Evolutionary conservation across 2,113 vertebrate species (phyloP).

Genomic region (Brienomyrus brachyistius): DNA sequence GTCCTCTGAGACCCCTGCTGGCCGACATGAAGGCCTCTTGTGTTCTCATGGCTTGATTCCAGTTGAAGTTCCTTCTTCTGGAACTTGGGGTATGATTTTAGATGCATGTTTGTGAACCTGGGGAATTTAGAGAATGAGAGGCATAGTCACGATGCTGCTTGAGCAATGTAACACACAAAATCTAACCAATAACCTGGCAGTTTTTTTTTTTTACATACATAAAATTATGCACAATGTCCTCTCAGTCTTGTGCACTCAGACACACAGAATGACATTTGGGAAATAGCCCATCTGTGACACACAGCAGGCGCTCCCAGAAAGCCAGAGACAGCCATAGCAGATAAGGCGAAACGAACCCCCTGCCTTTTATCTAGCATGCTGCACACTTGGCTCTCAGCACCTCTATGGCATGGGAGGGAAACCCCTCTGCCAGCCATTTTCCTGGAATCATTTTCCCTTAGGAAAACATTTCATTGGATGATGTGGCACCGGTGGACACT

Average conservation of each 20-base stretch:
- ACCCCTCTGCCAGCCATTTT: not conserved
- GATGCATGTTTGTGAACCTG: slow-evolving; percentile 81
- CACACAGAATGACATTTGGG: not conserved
- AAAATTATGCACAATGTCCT: slow-evolving; percentile 10
- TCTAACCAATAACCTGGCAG: not conserved
- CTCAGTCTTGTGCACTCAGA: not conserved
- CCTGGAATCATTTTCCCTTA: not conserved
- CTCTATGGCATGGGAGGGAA: not conserved
- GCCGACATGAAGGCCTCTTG: slow-evolving; percentile 45
- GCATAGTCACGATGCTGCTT: not conserved
- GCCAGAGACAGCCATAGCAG: not conserved
- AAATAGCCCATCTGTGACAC: not conserved
- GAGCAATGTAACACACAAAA: not conserved
- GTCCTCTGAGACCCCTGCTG: slow-evolving; percentile 52
- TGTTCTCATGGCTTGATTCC: slow-evolving; percentile 51
- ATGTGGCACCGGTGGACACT: not conserved
- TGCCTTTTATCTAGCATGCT: not conserved
- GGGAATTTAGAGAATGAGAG: slow-evolving; percentile 30
- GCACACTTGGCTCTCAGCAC: not conserved
- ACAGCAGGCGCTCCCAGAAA: not conserved
- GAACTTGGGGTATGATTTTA: slow-evolving; percentile 75
- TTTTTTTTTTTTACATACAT: not conserved
- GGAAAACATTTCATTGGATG: slow-evolving; percentile 6
- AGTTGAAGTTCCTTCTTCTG: slow-evolving; percentile 63
- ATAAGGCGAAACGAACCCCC: not conserved